A percentile compares a stretch with the other conserved stretches of the same genome.
These are phyloP conservation scores for Neelides sp. DNA, from an alignment of 1,140 invertebrate genomes.

Conservation along the genomic window DNA sequence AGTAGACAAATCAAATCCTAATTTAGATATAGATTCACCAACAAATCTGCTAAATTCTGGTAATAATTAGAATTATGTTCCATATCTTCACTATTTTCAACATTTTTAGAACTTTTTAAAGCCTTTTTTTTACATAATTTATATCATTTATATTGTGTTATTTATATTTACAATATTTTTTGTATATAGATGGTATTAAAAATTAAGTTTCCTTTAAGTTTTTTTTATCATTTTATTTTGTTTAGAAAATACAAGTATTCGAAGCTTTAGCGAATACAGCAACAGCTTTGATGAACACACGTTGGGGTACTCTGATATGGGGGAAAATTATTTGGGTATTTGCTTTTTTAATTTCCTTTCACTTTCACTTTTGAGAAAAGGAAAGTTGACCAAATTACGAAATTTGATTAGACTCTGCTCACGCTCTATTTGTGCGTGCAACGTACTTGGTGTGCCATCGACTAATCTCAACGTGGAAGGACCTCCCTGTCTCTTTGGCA, in stretches of 20 bases:
- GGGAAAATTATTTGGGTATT: constrained; percentile 26
- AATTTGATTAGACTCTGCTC: constrained; percentile 53
- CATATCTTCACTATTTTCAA: too few species aligned
- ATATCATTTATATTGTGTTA: too few species aligned
- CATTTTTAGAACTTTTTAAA: too few species aligned
- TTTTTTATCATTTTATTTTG: constrained; percentile 12
- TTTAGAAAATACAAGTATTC: constrained; percentile 28
- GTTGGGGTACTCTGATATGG: constrained; percentile 18
- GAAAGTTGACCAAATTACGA: background rate
- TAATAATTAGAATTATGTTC: constrained; percentile 34
- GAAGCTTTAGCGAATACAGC: constrained; percentile 31
- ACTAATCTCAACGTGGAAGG: constrained; percentile 90
- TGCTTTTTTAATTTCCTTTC: constrained; percentile 11
- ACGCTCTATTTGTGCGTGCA: constrained; percentile 75
- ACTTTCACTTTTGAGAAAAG: background rate
- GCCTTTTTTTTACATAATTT: too few species aligned
- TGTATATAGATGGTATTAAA: too few species aligned
- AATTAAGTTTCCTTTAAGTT: background rate
- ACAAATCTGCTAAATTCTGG: constrained; percentile 58
- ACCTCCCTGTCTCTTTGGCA: constrained; percentile 85
- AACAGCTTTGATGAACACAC: constrained; percentile 31
- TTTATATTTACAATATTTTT: too few species aligned
- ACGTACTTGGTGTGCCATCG: constrained; percentile 87
- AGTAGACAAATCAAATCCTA: constrained; percentile 46
- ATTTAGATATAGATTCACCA: constrained; percentile 43